Evolutionary conservation across 2,888 invertebrate species (phyloP), one percentile per base, ranked within the genome.

Genomic region (Cephalotes varians): DNA sequence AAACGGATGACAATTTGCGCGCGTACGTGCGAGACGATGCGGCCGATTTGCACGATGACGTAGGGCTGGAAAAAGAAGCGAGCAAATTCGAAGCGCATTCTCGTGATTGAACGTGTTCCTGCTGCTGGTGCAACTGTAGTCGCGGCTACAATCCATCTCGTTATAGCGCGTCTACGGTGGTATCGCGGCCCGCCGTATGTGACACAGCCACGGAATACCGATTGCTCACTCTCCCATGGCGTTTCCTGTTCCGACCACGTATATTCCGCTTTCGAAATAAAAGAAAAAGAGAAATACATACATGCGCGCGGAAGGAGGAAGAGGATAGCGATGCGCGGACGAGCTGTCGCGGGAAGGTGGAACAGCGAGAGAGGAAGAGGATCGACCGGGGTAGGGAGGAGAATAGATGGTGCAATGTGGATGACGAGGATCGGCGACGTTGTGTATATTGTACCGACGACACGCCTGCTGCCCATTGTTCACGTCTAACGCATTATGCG

Each of bases 141-240:
- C 31, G 67, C 58, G 34, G 56, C 51, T 31, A 51, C n/a, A 54
- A 83, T 67, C 49, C 83, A 67, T 69, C 77, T 67, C 67, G 84
- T 83, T 65, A 72, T 62, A 56, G 49, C 51, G 28, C 37, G 60
- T 58, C 74, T 10, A 60, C 18, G 37, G 21, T n/a, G 37, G 85
- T 72, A 73, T 82, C 77, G 56, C 72, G 77, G 47, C 58, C 76
- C 40, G 60, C 15, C 80, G 90, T 73, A 84, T 76, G 87, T 72
- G 86, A 90, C 90, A 84, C 91, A 76, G 82, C 81, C 74, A 72
- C 69, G 88, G 91, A 91, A 90, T 90, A 90, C 92, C 91, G 91
- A 92, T 93, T 92, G 92, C 91, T 92, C 91, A 88, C 89, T 92
- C 92, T 93, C 93, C 92, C 91, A 91, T 92, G 89, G 90, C 92